Conservation (phyloP, 2,888 invertebrate species). For the Parnassius orleans region DNA sequence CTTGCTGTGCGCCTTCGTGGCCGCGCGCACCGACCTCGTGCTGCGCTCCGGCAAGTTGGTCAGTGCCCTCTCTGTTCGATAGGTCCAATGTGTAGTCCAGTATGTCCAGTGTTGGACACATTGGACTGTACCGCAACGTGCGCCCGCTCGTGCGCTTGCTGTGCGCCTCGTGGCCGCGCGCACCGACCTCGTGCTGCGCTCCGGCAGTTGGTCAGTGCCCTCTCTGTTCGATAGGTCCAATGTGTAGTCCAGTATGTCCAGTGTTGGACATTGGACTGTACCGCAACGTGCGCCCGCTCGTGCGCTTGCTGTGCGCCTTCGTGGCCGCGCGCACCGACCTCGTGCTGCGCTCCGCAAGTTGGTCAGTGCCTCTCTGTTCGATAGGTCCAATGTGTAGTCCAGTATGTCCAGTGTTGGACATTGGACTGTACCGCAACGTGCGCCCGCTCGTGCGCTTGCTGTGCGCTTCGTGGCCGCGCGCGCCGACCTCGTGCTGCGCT, state of each 20-base stretch:
- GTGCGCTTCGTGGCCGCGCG: slow-evolving; percentile 86
- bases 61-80: slow-evolving; percentile 40
- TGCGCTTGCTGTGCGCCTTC: slow-evolving; percentile 94
- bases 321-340: slow-evolving; percentile 72
- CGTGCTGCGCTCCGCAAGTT: slow-evolving; percentile 82
- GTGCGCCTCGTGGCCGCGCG: slow-evolving; percentile 85
- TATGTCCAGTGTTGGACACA: too few relatives aligned
- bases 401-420: too few relatives aligned
- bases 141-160: slow-evolving; percentile 95
- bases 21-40: slow-evolving; percentile 55
- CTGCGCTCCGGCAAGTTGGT: slow-evolving; percentile 85
- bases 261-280: slow-evolving; percentile 45
- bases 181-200: slow-evolving; percentile 43
- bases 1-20: too few relatives aligned
- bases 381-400: too few relatives aligned
- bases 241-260: too few relatives aligned
- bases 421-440: too few relatives aligned
- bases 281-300: slow-evolving; percentile 93
- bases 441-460: slow-evolving; percentile 95
- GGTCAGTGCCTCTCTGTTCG: slow-evolving; percentile 65
- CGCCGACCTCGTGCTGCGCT: slow-evolving; percentile 61
- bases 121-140: slow-evolving; percentile 78
- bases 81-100: too few relatives aligned
- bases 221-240: not conserved
- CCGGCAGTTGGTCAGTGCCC: too few relatives aligned